Conservation (phyloP, 2,113 vertebrate genomes). For the Mionectes macconnelli region DNA sequence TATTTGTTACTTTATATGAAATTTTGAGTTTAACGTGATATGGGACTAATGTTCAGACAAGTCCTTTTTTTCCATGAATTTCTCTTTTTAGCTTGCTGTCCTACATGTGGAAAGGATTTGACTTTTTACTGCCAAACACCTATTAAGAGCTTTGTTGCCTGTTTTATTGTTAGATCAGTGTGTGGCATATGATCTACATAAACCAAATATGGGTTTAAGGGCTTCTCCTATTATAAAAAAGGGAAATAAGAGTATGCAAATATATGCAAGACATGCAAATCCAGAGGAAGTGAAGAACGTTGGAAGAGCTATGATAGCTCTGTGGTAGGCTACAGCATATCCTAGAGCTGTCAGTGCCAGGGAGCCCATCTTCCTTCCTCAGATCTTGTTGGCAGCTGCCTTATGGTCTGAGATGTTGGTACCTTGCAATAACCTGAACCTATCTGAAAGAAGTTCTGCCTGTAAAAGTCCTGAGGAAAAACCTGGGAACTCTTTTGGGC, state of each 20-base stretch:
- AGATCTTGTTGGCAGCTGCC: neutral
- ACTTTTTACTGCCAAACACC: rapidly evolving
- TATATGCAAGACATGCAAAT: neutral
- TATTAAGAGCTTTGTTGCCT: neutral
- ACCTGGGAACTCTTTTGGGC: neutral
- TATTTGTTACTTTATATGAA: neutral
- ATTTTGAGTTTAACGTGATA: neutral
- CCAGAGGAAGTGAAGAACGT: neutral
- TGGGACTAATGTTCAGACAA: neutral
- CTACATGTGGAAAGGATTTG: neutral
- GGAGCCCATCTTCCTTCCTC: neutral
- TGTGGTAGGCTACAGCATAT: neutral
- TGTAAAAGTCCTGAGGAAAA: neutral
- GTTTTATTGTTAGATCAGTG: neutral
- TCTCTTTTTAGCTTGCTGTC: neutral
- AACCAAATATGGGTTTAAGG: neutral
- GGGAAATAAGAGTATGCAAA: neutral
- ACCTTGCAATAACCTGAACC: neutral
- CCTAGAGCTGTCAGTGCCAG: neutral
- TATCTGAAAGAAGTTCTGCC: neutral
- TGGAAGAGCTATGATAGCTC: neutral
- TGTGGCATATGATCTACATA: rapidly evolving
- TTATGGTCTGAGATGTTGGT: neutral
- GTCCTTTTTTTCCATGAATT: neutral
- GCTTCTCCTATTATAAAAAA: neutral